Conservation (phyloP, 2,888 invertebrate species). For the Nipponacmea schrenckii region DNA sequence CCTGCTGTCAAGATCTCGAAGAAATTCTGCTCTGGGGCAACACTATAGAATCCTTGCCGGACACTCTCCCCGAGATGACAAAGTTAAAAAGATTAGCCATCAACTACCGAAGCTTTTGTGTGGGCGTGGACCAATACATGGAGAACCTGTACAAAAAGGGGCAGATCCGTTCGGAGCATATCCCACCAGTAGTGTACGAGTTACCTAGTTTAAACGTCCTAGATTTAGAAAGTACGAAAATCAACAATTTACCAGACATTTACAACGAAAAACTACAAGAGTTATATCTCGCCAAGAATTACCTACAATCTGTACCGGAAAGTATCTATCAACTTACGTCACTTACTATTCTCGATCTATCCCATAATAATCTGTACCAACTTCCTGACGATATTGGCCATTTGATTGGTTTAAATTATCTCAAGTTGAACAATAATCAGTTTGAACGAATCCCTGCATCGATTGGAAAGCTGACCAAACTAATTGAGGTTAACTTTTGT, state of each 20-base stretch:
- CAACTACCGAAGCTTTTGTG: constrained; percentile 63
- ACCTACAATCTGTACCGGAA: constrained; percentile 56
- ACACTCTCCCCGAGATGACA: constrained; percentile 64
- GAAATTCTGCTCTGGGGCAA: constrained; percentile 67
- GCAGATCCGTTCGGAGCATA: constrained; percentile 66
- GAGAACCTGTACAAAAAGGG: constrained; percentile 63
- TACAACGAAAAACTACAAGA: constrained; percentile 53
- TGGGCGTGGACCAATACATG: constrained; percentile 64
- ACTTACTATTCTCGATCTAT: constrained; percentile 57
- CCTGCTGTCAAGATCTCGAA: constrained; percentile 66
- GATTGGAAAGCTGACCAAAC: constrained; percentile 52
- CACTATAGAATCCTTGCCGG: constrained; percentile 65
- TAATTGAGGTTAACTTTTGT: constrained; percentile 57
- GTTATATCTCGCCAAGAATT: constrained; percentile 61
- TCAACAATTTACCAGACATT: constrained; percentile 64
- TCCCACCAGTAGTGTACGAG: constrained; percentile 66
- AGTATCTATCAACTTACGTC: constrained; percentile 51
- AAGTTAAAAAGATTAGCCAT: constrained; percentile 60
- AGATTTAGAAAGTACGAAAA: constrained; percentile 64
- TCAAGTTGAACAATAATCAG: constrained; percentile 53
- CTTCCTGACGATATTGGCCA: constrained; percentile 60
- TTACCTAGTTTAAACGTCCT: constrained; percentile 59
- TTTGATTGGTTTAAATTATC: constrained; percentile 48
- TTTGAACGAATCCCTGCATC: constrained; percentile 54
- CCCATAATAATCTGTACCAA: constrained; percentile 53